phyloP scores from a whole-genome alignment of 2,113 vertebrate species.

The Periophthalmodon schlosseri region DNA sequence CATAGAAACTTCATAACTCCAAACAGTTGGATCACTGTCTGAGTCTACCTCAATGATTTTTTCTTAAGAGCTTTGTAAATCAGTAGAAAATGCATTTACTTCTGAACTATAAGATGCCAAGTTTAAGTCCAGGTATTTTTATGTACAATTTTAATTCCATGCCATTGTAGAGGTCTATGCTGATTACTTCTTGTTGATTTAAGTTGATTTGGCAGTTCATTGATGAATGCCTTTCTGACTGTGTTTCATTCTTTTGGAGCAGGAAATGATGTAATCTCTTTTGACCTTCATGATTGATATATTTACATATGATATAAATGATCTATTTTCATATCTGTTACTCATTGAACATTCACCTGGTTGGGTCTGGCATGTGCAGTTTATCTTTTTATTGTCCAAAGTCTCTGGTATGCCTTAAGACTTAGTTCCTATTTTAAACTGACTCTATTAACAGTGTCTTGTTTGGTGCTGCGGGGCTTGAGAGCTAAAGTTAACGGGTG shows the following conservation, averaged over 20 bases:
- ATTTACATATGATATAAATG: too few relatives aligned
- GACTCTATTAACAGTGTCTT: constrained; percentile 67
- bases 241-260: too few relatives aligned
- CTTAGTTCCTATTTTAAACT: constrained; percentile 42
- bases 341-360: background rate
- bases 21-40: background rate
- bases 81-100: background rate
- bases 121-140: background rate
- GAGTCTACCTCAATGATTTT: too few relatives aligned
- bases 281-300: background rate
- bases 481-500: constrained; percentile 73
- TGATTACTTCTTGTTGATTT: background rate
- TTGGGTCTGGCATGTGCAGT: background rate
- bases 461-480: constrained; percentile 52
- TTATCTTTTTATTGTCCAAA: background rate
- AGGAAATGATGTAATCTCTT: too few relatives aligned
- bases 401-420: constrained; percentile 32
- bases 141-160: too few relatives aligned
- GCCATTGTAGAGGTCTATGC: background rate
- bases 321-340: background rate
- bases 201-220: background rate
- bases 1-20: too few relatives aligned
- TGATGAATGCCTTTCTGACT: background rate
- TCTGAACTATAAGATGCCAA: background rate
- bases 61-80: background rate